phyloP scores from a whole-genome alignment of 2,113 vertebrate genomes.

The Dromaius novaehollandiae region DNA sequence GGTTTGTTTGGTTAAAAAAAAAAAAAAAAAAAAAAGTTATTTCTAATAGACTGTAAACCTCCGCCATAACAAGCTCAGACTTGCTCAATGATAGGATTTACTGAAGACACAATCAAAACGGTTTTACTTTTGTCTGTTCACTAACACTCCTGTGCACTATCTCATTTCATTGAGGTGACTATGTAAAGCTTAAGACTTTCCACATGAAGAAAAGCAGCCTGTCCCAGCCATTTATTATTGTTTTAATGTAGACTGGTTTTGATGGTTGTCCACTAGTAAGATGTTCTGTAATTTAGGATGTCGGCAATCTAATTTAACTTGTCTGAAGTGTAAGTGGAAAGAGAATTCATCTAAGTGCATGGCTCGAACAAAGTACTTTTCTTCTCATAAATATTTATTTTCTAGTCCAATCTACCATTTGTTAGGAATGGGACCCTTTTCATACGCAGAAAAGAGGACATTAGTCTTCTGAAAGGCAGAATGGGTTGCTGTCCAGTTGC shows the following conservation, averaged over 20 bases:
- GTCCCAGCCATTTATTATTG: neutral
- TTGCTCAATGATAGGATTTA: neutral
- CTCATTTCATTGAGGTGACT: neutral
- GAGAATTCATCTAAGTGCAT: neutral
- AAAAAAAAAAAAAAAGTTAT: neutral
- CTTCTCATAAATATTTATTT: constrained; percentile 18
- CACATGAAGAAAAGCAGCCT: neutral
- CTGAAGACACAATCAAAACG: neutral
- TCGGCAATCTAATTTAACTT: neutral
- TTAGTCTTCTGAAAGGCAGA: neutral
- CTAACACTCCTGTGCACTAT: neutral
- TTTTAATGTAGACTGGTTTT: neutral
- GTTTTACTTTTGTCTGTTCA: neutral
- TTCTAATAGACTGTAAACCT: neutral
- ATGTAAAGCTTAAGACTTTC: neutral
- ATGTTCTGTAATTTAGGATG: neutral
- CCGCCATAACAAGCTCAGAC: neutral
- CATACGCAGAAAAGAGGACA: neutral
- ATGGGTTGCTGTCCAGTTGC: neutral
- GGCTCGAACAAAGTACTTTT: neutral
- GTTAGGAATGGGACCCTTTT: neutral
- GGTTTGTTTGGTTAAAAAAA: neutral
- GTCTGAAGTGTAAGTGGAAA: neutral
- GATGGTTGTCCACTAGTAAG: neutral
- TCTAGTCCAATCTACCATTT: neutral